phyloP scores from a whole-genome alignment of 2,888 invertebrate species.

The Harpalus rufipes region DNA sequence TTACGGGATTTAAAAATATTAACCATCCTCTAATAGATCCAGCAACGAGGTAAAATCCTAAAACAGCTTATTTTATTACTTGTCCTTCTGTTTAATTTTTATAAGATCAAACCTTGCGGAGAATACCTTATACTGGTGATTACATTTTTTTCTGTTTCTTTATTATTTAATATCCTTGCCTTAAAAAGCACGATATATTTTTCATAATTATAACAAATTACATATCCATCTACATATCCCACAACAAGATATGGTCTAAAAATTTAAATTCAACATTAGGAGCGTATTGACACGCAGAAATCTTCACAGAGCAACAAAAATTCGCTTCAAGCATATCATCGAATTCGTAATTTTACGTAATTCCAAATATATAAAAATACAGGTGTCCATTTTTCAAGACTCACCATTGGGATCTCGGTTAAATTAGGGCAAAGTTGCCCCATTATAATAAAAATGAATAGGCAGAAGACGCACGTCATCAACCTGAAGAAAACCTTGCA shows the following conservation, averaged over 20 bases:
- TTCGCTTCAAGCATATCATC: no score
- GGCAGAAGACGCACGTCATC: no score
- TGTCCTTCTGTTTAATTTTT: background rate
- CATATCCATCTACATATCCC: constrained; percentile 78
- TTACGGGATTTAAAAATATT: constrained; percentile 81
- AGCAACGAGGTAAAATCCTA: constrained; percentile 80
- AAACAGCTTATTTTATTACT: constrained; percentile 18
- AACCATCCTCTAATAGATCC: constrained; percentile 81
- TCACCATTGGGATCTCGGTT: no score
- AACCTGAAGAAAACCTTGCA: no score
- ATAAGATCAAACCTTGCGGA: constrained; percentile 77
- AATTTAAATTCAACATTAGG: constrained; percentile 57
- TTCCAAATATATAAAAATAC: no score
- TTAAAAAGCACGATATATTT: constrained; percentile 71
- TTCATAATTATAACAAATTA: constrained; percentile 78
- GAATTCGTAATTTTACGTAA: no score
- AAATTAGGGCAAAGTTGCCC: no score
- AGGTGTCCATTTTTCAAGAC: no score
- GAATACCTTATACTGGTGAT: constrained; percentile 79
- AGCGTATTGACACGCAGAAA: no score
- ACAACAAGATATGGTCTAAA: constrained; percentile 78
- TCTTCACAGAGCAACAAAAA: no score
- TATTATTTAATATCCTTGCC: constrained; percentile 63
- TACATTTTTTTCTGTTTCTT: constrained; percentile 68
- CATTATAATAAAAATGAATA: no score